Evolutionary conservation across 1,140 invertebrate genomes (phyloP).

Genomic region (Papilio helenus): DNA sequence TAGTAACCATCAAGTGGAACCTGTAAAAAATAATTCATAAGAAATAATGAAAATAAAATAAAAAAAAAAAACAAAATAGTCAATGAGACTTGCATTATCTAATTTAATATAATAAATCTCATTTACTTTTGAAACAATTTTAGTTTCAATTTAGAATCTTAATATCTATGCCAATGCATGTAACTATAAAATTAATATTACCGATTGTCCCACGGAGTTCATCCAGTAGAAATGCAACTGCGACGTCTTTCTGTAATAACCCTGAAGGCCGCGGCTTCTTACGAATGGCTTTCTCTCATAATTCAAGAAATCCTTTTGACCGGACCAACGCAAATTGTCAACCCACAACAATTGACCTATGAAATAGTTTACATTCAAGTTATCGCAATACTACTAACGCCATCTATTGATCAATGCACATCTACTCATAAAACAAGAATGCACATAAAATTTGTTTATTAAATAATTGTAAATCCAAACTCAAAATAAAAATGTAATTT

Average conservation of each 20-base stretch:
- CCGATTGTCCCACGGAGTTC: constrained; percentile 68
- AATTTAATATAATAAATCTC: too few species aligned
- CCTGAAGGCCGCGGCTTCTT: constrained; percentile 60
- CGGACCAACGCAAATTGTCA: constrained; percentile 63
- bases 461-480: too few species aligned
- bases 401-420: background rate
- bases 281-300: constrained; percentile 51
- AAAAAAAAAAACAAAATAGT: too few species aligned
- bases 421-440: background rate
- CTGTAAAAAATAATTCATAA: constrained; percentile 48
- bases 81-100: too few species aligned
- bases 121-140: too few species aligned
- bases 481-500: background rate
- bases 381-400: constrained; percentile 15
- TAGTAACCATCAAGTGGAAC: constrained; percentile 58
- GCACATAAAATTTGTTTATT: background rate
- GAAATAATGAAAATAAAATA: too few species aligned
- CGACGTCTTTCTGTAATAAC: constrained; percentile 60
- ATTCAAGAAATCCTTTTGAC: constrained; percentile 55
- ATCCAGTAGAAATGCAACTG: constrained; percentile 71
- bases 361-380: background rate
- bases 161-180: too few species aligned
- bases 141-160: too few species aligned
- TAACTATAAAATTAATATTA: constrained; percentile 40
- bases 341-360: constrained; percentile 72